Percentiles rank a stretch among this genome's conserved stretches.
phyloP scores from a whole-genome alignment of 30 jellyfish, hydroid and myxozoan species.

The Aurelia coerulea region DNA sequence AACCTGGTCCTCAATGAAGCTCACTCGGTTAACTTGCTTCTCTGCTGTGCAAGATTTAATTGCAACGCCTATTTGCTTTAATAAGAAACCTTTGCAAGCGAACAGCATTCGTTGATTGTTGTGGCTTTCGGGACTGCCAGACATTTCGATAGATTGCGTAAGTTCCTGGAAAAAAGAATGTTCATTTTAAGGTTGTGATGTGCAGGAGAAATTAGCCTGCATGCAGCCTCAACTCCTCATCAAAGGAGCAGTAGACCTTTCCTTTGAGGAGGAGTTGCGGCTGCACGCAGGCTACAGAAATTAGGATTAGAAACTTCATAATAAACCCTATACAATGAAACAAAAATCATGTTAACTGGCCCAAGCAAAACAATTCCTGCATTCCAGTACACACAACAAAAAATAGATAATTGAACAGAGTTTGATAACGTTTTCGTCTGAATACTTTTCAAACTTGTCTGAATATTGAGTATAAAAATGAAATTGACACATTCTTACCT shows the following conservation, averaged over 20 bases:
- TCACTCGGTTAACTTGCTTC: slow-evolving; percentile 58
- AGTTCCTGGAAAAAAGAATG: slow-evolving; percentile 38
- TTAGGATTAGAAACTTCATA: not conserved
- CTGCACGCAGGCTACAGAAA: no score
- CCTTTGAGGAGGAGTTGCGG: no score
- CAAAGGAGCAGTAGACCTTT: no score
- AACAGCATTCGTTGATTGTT: slow-evolving; percentile 19
- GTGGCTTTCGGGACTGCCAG: slow-evolving; percentile 53
- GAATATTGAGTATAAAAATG: no score
- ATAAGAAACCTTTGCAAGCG: slow-evolving; percentile 40
- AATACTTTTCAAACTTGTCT: no score
- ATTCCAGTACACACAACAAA: not conserved
- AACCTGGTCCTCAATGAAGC: slow-evolving; percentile 44
- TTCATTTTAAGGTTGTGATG: no score
- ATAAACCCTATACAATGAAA: not conserved
- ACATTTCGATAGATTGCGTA: slow-evolving; percentile 45
- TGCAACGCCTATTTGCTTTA: slow-evolving; percentile 1
- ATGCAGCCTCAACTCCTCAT: no score
- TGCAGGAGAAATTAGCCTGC: no score
- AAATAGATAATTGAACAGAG: not conserved
- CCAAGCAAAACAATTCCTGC: not conserved
- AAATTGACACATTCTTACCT: slow-evolving; percentile 24
- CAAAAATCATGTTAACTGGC: not conserved
- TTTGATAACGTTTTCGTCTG: no score
- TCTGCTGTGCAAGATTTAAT: not conserved